Percentiles rank a stretch among this genome's conserved stretches.
Conservation (phyloP, 2,113 vertebrate species). For the Maccullochella peelii region DNA sequence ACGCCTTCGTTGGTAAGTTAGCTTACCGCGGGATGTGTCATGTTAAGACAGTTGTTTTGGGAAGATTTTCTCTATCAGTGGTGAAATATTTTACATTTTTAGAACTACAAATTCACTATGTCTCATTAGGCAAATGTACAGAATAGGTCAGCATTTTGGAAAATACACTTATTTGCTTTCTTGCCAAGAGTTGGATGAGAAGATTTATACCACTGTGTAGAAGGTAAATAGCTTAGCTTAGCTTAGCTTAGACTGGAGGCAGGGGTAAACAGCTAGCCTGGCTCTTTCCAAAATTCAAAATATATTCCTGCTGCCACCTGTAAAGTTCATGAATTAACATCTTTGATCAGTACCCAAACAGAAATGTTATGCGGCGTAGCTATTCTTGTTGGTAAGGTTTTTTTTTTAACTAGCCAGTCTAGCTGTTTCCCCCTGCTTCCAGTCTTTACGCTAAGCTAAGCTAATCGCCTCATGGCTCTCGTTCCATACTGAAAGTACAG, state of each 20-base stretch:
- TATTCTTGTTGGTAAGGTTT: neutral
- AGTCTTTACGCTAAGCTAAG: neutral
- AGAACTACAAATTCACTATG: neutral
- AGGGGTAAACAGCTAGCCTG: neutral
- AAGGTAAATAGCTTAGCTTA: conserved; percentile 5
- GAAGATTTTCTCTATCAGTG: too few species aligned
- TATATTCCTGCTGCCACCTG: too few species aligned
- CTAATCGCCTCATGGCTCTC: neutral
- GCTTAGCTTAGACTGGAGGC: neutral
- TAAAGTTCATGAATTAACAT: neutral
- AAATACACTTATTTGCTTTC: neutral
- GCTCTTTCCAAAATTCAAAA: neutral
- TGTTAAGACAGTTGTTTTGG: too few species aligned
- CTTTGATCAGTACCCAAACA: neutral
- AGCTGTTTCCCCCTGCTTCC: neutral
- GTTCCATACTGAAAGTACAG: neutral
- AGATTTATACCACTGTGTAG: too few species aligned
- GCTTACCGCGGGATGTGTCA: neutral
- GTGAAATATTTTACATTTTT: neutral
- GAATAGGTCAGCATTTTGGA: neutral
- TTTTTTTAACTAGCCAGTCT: neutral
- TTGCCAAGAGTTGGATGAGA: too few species aligned
- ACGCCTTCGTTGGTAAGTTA: conserved; percentile 86
- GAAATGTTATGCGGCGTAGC: neutral
- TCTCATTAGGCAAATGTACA: neutral